Percentiles rank a stretch among this genome's conserved stretches.
Evolutionary conservation across 2,797 vertebrate species (phyloP).

Genomic region (Geotrypetes seraphini): DNA sequence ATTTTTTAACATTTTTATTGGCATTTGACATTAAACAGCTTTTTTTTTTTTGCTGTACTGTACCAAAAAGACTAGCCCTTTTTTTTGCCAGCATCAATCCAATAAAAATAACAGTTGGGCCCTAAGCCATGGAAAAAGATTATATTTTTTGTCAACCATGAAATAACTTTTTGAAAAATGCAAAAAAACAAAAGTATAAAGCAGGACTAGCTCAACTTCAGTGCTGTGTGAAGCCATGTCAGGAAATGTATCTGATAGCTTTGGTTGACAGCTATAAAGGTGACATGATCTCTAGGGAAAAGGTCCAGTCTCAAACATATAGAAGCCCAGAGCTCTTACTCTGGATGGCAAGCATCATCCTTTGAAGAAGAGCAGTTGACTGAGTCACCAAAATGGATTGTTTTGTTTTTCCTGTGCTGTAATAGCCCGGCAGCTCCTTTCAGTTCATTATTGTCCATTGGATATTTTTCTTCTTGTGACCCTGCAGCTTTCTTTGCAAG

Average conservation of each 20-base stretch:
- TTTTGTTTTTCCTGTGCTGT: too few relatives aligned
- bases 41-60: conserved; percentile 45
- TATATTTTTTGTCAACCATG: conserved; percentile 34
- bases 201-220: conserved; percentile 1
- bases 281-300: not conserved
- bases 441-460: too few relatives aligned
- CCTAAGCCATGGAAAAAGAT: conserved; percentile 31
- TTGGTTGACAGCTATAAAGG: not conserved
- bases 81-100: conserved; percentile 36
- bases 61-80: conserved; percentile 37
- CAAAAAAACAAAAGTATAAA: conserved; percentile 17
- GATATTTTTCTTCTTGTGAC: too few relatives aligned
- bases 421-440: too few relatives aligned
- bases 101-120: conserved; percentile 46
- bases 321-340: too few relatives aligned
- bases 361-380: too few relatives aligned
- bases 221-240: not conserved
- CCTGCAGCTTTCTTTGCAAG: too few relatives aligned
- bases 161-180: conserved; percentile 35
- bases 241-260: conserved; percentile 1
- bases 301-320: too few relatives aligned
- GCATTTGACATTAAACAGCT: conserved; percentile 31
- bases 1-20: conserved; percentile 36
- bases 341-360: too few relatives aligned
- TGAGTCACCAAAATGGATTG: too few relatives aligned